Percentiles rank a stretch among this genome's conserved stretches.
Evolutionary conservation across 2,113 vertebrate species (phyloP).

Genomic region (Circaetus gallicus): DNA sequence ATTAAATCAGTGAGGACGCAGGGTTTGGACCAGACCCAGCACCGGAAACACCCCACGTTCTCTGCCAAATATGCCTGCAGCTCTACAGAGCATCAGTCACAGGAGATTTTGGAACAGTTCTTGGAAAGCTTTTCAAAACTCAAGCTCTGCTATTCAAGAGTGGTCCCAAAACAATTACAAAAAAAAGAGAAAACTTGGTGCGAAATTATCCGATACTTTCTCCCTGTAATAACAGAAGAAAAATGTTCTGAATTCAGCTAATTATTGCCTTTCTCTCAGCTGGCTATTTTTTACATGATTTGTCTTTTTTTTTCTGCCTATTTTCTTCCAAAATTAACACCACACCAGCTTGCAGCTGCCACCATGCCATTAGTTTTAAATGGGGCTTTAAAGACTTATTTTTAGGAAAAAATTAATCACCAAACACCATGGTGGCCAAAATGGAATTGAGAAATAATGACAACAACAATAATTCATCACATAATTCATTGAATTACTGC

Average conservation of each 20-base stretch:
- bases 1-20: accelerated
- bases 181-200: neutral
- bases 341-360: constrained; percentile 45
- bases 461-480: neutral
- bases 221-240: neutral
- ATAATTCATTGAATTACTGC: neutral
- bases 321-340: constrained; percentile 21
- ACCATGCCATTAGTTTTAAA: neutral
- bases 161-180: neutral
- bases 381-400: constrained; percentile 12
- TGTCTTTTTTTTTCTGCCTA: neutral
- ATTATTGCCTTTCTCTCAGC: constrained; percentile 10
- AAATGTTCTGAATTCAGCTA: neutral
- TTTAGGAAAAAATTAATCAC: constrained; percentile 41
- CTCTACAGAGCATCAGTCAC: neutral
- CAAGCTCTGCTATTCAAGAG: neutral
- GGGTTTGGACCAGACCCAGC: neutral
- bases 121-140: constrained; percentile 19
- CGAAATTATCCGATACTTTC: neutral
- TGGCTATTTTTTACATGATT: neutral
- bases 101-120: neutral
- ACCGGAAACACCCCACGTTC: accelerated
- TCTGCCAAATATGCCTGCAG: neutral
- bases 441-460: constrained; percentile 27
- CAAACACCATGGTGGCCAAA: neutral